phyloP scores from a whole-genome alignment of 2,797 vertebrate species.

The Thalassophryne amazonica region DNA sequence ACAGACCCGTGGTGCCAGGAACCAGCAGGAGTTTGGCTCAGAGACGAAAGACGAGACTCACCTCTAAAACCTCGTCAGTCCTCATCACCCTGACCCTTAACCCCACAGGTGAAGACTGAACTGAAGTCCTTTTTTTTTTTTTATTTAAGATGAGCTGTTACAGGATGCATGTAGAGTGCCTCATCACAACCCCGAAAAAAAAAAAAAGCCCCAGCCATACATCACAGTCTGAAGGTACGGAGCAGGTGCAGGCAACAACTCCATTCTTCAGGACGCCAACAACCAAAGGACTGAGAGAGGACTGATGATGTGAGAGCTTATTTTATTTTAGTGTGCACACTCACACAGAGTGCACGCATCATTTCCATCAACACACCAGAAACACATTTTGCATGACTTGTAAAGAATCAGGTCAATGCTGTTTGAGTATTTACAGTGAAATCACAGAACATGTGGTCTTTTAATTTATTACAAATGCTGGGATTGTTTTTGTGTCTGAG shows the following conservation, averaged over 20 bases:
- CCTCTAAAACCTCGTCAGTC: conserved; percentile 70
- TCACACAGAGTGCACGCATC: conserved; percentile 1
- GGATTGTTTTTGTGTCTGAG: conserved; percentile 16
- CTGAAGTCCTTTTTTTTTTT: too few relatives aligned
- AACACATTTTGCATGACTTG: too few relatives aligned
- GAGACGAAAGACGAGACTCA: conserved; percentile 91
- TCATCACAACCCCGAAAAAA: conserved; percentile 31
- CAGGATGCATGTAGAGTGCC: conserved; percentile 71
- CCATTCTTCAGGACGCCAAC: neutral
- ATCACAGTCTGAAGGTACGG: neutral
- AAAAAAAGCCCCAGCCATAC: neutral
- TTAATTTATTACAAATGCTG: conserved; percentile 22
- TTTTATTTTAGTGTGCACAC: neutral
- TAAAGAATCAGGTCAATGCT: conserved; percentile 3
- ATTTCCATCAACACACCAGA: neutral
- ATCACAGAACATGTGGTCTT: conserved; percentile 24
- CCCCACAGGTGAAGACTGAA: conserved; percentile 6
- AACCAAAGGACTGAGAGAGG: conserved; percentile 8
- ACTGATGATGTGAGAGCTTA: neutral
- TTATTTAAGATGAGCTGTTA: conserved; percentile 71
- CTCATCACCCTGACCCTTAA: conserved; percentile 40
- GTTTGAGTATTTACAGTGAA: conserved; percentile 25
- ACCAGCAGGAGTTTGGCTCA: conserved; percentile 80
- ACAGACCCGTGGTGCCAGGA: conserved; percentile 72
- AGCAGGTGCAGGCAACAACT: neutral